Evolutionary conservation across 2,113 vertebrate species (phyloP), one percentile per base, ranked within the genome.

Genomic region (Phodopus roborovskii): DNA sequence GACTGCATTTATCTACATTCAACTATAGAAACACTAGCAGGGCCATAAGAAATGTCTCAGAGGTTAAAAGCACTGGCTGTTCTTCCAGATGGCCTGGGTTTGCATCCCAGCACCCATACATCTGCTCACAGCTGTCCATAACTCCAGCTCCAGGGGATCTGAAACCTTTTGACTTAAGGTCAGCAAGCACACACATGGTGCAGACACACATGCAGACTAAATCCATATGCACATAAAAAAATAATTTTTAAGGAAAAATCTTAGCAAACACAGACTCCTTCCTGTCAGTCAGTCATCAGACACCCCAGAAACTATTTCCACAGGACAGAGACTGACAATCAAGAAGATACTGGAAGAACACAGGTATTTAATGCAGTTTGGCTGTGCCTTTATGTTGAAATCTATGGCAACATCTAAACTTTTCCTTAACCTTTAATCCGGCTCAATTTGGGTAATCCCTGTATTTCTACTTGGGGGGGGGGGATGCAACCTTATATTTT

Each of bases 391-490:
- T 58, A 70, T 28, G 53, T 86, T 58, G 26, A 70, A 89, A 94
- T 87, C 53, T 75, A 86, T 17, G 45, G 39, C 30, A 84, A 84
- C 4, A 12, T 95, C 50, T 94, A 81, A 58, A 81, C 75, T 73
- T 84, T 78, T 90, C 42, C 58, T 91, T 7, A 56, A 77, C 24
- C 4, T 87, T 64, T 89, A 83, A 70, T 20, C 15, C 28, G 71
- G 45, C 78, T 96, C 88, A 66, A 53, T 71, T 71, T 96, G 30
- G 74, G 70, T 26, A 39, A 36, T 4, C 13, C 13, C 62, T 53
- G 11, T 28, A 91, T 93, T 90, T 77, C 94, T 94, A 81, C 90
- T 92, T 89, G 7, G 10, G 60, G 17, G 42, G 36, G 33, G 68
- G 84, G 97, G 90, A 17, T 71, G 11, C 66, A 87, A 66, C 8